Evolutionary conservation across 2,888 invertebrate genomes (phyloP), one percentile per base, ranked within the genome.

Genomic region (Thyatira batis): DNA sequence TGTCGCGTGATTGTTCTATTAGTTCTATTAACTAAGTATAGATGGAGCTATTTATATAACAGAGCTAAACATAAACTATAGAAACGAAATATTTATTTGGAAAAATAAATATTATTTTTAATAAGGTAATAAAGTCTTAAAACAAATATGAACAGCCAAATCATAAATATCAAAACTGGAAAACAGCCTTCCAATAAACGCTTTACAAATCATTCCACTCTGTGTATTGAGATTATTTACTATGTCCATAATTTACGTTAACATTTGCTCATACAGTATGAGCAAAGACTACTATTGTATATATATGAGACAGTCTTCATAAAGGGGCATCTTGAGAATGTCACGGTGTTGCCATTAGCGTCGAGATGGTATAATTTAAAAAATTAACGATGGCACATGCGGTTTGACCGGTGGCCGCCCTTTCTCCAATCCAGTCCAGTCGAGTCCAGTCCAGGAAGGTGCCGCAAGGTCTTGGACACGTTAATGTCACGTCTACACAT

Each of bases 401-500:
- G 6, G 17, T 39, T 17, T 5, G 39, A 39, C 39, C 8, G 39
- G 10, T 44, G 25, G 25, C 20, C 20, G 27, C 27, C 68, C 67
- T 70, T 70, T 70, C 69, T 64, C 68, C 39, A 17, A 0, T 62
- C 30, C 23, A 56, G n/a, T n/a, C n/a, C n/a, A n/a, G n/a, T n/a
- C n/a, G n/a, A n/a, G n/a, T n/a, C n/a, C n/a, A n/a, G n/a, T n/a
- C 58, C 51, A 64, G 67, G 70, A 69, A 70, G 64, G 60, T 45
- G 25, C 21, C 25, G 57, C 68, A 69, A 70, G 70, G 70, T 55
- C 59, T 50, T 52, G 52, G 27, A 50, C 52, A 33, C 3, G 50
- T 55, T 43, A 49, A 49, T 45, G 45, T n/a, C 51, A 28, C 13
- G 33, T 49, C 17, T 20, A 39, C 49, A 49, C 39, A 21, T 39